Evolutionary conservation across 2,888 invertebrate species (phyloP).

Genomic region (Nesidiocoris tenuis): DNA sequence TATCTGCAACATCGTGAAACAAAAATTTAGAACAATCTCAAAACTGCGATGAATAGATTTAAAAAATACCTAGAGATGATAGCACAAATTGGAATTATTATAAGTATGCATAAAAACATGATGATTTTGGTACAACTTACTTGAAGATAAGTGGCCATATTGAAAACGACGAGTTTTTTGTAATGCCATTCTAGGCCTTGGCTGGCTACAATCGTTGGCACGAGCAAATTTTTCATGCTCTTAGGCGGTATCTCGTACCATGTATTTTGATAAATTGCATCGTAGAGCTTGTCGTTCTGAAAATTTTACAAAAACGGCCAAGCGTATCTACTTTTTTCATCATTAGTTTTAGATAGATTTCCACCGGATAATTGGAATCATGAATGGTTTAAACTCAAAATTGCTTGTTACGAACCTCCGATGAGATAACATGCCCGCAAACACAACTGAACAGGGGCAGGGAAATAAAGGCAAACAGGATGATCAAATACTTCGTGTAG

Average conservation of each 20-base stretch:
- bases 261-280: conserved; percentile 10
- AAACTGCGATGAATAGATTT: too few relatives aligned
- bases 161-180: conserved; percentile 1
- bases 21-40: too few relatives aligned
- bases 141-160: conserved; percentile 8
- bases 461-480: too few relatives aligned
- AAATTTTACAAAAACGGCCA: neutral
- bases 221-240: neutral
- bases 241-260: neutral
- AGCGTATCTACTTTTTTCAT: neutral
- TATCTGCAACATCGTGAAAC: too few relatives aligned
- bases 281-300: conserved; percentile 4
- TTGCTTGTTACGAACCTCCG: neutral
- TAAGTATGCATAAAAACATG: too few relatives aligned
- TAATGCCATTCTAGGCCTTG: conserved; percentile 2
- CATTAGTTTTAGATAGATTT: neutral
- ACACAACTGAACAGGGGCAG: conserved; percentile 11
- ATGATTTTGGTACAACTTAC: neutral
- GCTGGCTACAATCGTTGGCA: neutral
- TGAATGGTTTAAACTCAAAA: too few relatives aligned
- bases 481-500: too few relatives aligned
- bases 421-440: conserved; percentile 7
- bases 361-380: too few relatives aligned
- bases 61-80: too few relatives aligned
- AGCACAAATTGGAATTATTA: too few relatives aligned